Evolutionary conservation across 2,797 vertebrate species (phyloP).

Genomic region (Melanotaenia nigrans): DNA sequence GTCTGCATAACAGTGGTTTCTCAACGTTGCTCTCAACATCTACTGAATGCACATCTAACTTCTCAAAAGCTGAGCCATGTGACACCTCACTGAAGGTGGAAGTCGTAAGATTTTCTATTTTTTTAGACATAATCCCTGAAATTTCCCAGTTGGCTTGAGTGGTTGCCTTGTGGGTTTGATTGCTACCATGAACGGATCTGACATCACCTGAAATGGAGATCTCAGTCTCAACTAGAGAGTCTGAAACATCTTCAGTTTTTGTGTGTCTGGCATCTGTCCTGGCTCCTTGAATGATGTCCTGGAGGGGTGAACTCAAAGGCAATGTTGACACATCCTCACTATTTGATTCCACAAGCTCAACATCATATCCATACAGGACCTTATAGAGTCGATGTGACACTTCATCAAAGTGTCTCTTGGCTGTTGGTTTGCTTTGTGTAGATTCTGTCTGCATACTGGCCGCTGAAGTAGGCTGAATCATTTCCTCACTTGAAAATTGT

Average conservation of each 20-base stretch:
- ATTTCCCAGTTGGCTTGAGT: slow-evolving; percentile 19
- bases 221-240: slow-evolving; percentile 24
- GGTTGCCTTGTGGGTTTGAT: slow-evolving; percentile 14
- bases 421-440: slow-evolving; percentile 13
- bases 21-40: slow-evolving; percentile 28
- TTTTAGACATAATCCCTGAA: slow-evolving; percentile 28
- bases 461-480: not conserved
- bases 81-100: slow-evolving; percentile 52
- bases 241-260: slow-evolving; percentile 21
- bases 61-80: slow-evolving; percentile 59
- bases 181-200: slow-evolving; percentile 5
- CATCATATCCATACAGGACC: slow-evolving; percentile 74
- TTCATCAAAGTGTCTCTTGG: slow-evolving; percentile 67
- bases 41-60: slow-evolving; percentile 17
- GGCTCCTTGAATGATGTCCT: slow-evolving; percentile 36
- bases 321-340: slow-evolving; percentile 28
- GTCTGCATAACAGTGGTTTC: slow-evolving; percentile 21
- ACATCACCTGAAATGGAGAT: slow-evolving; percentile 27
- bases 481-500: slow-evolving; percentile 31
- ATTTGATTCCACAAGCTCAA: slow-evolving; percentile 42
- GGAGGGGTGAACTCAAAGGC: not conserved
- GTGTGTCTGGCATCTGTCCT: slow-evolving; percentile 10
- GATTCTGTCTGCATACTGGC: slow-evolving; percentile 7
- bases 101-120: slow-evolving; percentile 16
- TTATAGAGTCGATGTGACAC: slow-evolving; percentile 76